phyloP scores from a whole-genome alignment of 2,888 invertebrate species.

The Synanthedon tipuliformis region DNA sequence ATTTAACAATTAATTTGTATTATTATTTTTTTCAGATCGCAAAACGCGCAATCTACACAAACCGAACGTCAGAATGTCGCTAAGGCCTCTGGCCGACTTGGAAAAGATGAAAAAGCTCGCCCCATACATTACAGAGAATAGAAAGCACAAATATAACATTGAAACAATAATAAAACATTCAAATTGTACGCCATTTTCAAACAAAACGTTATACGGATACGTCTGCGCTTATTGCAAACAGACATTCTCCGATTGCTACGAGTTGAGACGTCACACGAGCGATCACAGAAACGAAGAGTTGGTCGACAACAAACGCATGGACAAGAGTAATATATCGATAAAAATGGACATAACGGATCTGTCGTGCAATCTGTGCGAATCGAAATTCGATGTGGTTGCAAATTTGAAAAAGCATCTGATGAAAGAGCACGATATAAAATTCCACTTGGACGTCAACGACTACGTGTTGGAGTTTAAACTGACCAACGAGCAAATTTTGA shows the following conservation, averaged over 20 bases:
- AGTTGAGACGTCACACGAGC: constrained; percentile 28
- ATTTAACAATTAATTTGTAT: no score
- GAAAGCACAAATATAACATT: constrained; percentile 40
- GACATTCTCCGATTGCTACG: constrained; percentile 20
- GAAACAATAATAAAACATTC: constrained; percentile 46
- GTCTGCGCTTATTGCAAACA: constrained; percentile 48
- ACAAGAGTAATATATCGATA: constrained; percentile 43
- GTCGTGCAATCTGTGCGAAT: constrained; percentile 35
- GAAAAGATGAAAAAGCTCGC: constrained; percentile 21
- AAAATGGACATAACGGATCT: constrained; percentile 54
- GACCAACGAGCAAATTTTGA: constrained; percentile 28
- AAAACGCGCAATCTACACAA: constrained; percentile 20
- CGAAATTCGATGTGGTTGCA: constrained; percentile 21
- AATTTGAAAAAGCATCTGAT: constrained; percentile 38
- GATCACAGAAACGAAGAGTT: constrained; percentile 26
- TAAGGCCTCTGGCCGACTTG: constrained; percentile 20
- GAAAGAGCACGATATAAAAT: constrained; percentile 37
- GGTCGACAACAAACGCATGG: constrained; percentile 29
- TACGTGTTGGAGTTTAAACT: constrained; percentile 51
- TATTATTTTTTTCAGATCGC: constrained; percentile 18
- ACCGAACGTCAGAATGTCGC: constrained; percentile 25
- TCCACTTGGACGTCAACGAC: constrained; percentile 41
- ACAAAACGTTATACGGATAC: constrained; percentile 43
- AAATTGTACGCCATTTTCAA: constrained; percentile 51
- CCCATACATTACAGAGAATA: constrained; percentile 25